Evolutionary conservation across 1,140 invertebrate species (phyloP).

Genomic region (Chrysopa pallens): DNA sequence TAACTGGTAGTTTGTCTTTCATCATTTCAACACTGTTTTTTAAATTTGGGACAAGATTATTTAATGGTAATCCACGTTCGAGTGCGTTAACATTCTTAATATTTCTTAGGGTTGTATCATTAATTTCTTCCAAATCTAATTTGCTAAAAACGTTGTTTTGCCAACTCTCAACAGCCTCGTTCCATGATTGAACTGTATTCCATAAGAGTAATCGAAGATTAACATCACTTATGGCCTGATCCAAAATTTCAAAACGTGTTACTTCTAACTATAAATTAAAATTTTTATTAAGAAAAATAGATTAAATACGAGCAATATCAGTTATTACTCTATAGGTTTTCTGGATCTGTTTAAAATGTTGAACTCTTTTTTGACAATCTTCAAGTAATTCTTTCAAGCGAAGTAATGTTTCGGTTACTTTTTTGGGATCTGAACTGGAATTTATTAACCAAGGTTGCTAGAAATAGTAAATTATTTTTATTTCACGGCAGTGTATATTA

Average conservation of each 20-base stretch:
- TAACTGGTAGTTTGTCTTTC: constrained; percentile 55
- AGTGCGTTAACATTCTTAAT: constrained; percentile 54
- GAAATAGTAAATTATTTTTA: constrained; percentile 1
- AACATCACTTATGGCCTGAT: constrained; percentile 56
- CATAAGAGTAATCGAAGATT: constrained; percentile 60
- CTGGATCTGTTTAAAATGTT: constrained; percentile 47
- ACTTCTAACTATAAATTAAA: constrained; percentile 42
- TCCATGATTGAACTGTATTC: constrained; percentile 57
- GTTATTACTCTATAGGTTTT: constrained; percentile 43
- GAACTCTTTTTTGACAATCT: constrained; percentile 38
- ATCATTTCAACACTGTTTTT: constrained; percentile 59
- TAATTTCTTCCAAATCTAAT: constrained; percentile 53
- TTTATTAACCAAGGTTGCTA: constrained; percentile 58
- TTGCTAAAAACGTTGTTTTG: constrained; percentile 42
- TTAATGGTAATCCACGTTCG: constrained; percentile 57
- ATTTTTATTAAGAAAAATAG: not conserved
- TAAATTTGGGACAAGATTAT: constrained; percentile 53
- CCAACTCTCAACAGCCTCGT: constrained; percentile 36
- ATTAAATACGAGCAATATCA: not conserved
- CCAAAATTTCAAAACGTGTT: constrained; percentile 58
- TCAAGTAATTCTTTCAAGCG: constrained; percentile 38
- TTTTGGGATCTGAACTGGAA: constrained; percentile 40
- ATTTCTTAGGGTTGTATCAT: constrained; percentile 39
- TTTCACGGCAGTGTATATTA: not conserved
- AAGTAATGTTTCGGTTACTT: constrained; percentile 39